Percentiles rank a stretch among this genome's conserved stretches.
phyloP scores from a whole-genome alignment of 1,140 invertebrate species.

The Ridgeia piscesae region DNA sequence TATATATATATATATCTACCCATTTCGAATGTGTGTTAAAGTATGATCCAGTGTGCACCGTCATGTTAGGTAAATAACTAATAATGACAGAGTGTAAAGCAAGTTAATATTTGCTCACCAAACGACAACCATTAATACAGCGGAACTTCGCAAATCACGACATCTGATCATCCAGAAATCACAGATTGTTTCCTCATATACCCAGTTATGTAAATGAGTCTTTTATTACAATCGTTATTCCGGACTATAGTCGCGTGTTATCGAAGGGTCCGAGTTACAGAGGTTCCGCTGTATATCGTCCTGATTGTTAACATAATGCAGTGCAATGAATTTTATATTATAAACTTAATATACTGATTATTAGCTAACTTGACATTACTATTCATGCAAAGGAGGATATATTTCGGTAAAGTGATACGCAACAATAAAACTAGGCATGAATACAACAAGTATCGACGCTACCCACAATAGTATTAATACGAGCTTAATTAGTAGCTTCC shows the following conservation, averaged over 20 bases:
- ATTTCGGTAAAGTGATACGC: neutral
- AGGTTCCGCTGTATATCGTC: neutral
- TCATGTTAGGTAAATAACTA: too few species aligned
- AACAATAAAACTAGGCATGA: neutral
- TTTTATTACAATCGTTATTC: neutral
- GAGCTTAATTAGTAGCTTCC: neutral
- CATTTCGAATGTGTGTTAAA: too few species aligned
- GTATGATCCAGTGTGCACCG: too few species aligned
- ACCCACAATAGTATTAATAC: neutral
- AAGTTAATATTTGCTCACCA: too few species aligned
- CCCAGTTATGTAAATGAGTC: neutral
- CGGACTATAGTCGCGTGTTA: neutral
- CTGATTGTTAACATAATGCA: neutral
- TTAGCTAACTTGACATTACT: neutral
- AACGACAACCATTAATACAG: too few species aligned
- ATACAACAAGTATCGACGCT: neutral
- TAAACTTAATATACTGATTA: neutral
- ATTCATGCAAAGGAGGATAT: neutral
- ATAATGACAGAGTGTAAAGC: too few species aligned
- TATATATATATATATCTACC: too few species aligned
- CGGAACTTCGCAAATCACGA: too few species aligned
- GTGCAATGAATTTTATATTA: neutral
- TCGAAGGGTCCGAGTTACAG: neutral
- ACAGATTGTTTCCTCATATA: neutral
- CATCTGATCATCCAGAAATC: too few species aligned